phyloP scores from a whole-genome alignment of 2,888 invertebrate species.

The Trimorus sp. region DNA sequence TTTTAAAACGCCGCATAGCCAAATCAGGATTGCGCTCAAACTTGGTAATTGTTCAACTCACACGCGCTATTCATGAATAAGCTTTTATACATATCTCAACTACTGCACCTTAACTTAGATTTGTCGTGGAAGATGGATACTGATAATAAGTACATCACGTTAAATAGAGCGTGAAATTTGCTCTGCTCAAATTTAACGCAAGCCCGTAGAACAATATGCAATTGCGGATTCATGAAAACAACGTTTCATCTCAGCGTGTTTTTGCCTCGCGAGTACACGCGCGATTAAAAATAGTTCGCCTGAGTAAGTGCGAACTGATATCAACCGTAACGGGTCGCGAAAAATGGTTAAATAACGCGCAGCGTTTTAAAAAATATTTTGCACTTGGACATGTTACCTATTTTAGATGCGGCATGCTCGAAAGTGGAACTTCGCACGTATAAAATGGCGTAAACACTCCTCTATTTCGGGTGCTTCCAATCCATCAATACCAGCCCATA shows the following conservation, averaged over 20 bases:
- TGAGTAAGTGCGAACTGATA: constrained; percentile 12
- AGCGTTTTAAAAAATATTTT: not conserved
- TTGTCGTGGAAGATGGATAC: constrained; percentile 44
- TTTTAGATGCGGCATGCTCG: too few species aligned
- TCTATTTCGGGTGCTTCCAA: too few species aligned
- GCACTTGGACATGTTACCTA: too few species aligned
- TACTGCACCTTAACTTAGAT: constrained; percentile 30
- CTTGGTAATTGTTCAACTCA: constrained; percentile 27
- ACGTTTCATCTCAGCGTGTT: constrained; percentile 11
- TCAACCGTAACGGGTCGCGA: constrained; percentile 4
- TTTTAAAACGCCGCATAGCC: not conserved
- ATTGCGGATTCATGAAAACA: constrained; percentile 31
- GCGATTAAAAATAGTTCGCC: constrained; percentile 23
- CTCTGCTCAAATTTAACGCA: constrained; percentile 31
- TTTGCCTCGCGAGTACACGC: not conserved
- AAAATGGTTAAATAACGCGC: constrained; percentile 12
- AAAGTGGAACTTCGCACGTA: too few species aligned
- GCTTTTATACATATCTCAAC: constrained; percentile 26
- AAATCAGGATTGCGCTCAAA: constrained; percentile 32
- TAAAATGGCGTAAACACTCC: too few species aligned
- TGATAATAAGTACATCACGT: constrained; percentile 51
- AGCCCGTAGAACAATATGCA: constrained; percentile 30
- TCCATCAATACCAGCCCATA: too few species aligned
- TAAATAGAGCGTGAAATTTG: constrained; percentile 53
- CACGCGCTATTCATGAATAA: constrained; percentile 40